phyloP scores from a whole-genome alignment of 2,797 vertebrate species.

The Periophthalmus magnuspinnatus region DNA sequence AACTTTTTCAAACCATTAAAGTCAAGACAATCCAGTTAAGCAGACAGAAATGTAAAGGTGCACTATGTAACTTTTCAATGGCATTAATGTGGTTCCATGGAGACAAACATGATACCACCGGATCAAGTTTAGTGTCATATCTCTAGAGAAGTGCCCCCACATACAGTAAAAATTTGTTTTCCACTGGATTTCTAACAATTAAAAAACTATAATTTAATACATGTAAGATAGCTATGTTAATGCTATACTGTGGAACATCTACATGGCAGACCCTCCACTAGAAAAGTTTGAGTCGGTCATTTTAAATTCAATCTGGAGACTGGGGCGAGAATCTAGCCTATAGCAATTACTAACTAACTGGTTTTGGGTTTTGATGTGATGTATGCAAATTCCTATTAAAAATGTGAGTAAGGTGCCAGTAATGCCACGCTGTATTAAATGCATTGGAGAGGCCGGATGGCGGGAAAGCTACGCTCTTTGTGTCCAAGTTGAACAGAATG shows the following conservation, averaged over 20 bases:
- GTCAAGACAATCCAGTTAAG: too few relatives aligned
- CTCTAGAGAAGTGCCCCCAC: too few relatives aligned
- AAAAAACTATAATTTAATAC: too few relatives aligned
- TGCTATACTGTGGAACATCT: background rate
- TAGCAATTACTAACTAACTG: background rate
- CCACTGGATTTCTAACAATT: too few relatives aligned
- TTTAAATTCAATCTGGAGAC: background rate
- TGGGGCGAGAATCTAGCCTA: background rate
- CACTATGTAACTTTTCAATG: too few relatives aligned
- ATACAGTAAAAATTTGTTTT: too few relatives aligned
- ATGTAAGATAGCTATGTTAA: background rate
- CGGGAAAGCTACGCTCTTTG: background rate
- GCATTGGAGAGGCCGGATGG: slow-evolving; percentile 12
- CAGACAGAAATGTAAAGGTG: too few relatives aligned
- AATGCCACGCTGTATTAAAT: slow-evolving; percentile 8
- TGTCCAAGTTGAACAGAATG: slow-evolving; percentile 5
- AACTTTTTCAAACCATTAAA: too few relatives aligned
- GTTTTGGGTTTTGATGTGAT: background rate
- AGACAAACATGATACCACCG: too few relatives aligned
- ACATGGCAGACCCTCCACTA: background rate
- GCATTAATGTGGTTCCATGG: too few relatives aligned
- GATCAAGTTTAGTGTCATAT: too few relatives aligned
- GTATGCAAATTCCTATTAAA: slow-evolving; percentile 26
- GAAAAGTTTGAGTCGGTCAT: background rate
- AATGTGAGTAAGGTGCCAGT: slow-evolving; percentile 4